phyloP scores from a whole-genome alignment of 2,113 vertebrate genomes.

The Sterna hirundo region DNA sequence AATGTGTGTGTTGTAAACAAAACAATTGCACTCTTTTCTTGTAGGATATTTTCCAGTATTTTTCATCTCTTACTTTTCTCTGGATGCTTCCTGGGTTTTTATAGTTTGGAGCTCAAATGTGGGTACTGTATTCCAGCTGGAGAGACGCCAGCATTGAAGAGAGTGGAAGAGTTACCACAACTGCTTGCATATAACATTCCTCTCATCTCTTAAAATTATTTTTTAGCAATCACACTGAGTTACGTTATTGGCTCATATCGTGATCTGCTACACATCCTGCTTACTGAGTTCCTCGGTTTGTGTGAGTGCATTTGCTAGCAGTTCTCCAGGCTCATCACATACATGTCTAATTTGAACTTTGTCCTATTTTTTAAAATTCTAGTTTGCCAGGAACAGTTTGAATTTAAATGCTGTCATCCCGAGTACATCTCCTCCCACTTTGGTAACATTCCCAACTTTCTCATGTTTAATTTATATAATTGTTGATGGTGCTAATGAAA shows the following conservation, averaged over 20 bases:
- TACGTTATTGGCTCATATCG: not conserved
- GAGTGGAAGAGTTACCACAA: not conserved
- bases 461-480: not conserved
- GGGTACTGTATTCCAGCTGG: not conserved
- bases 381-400: not conserved
- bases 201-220: not conserved
- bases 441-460: not conserved
- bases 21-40: not conserved
- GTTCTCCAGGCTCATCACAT: accelerated
- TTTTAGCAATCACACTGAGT: not conserved
- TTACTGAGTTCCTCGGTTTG: not conserved
- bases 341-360: not conserved
- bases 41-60: not conserved
- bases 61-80: not conserved
- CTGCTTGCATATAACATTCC: not conserved
- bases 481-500: not conserved
- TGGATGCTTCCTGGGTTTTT: not conserved
- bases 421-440: not conserved
- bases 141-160: not conserved
- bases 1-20: not conserved
- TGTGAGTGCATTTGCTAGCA: not conserved
- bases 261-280: not conserved
- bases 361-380: not conserved
- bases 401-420: not conserved
- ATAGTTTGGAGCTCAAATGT: not conserved